Evolutionary conservation across 1,140 invertebrate genomes (phyloP), one percentile per base, ranked within the genome.

Genomic region (Bombus confusus): DNA sequence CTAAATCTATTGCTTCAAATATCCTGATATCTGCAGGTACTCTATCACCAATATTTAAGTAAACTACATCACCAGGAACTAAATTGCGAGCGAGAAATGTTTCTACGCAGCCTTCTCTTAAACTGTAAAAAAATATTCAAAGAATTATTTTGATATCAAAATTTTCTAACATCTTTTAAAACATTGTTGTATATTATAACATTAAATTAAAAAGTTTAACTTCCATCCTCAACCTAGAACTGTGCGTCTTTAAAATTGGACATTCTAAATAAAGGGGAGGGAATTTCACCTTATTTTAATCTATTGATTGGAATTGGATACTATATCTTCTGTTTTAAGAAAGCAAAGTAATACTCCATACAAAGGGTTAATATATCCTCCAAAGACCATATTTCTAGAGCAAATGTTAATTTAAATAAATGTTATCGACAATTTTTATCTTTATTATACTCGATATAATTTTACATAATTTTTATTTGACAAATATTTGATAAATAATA

Each of bases 41-140:
- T 88, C 99, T 96, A 94, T 99, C 99, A 28, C 99, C 99, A 43
- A 99, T 97, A 93, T 97, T 98, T 34, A 99, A 96, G 91, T 98
- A 96, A 0, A 99, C 98, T 86, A 99, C 96, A 95, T 99, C 99
- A 18, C 99, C 99, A n/a, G 99, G 99, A 22, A 99, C 99, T 73
- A 99, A 96, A 93, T 99, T 98, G 79, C 98, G 96, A 1, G 99
- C 99, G 47, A 99, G 96, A 95, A 99, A 99, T 75, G 97, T 97
- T 91, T 99, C 98, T 59, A 98, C 92, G 28, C 97, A 96, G 59
- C 98, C 98, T 95, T 99, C 98, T 77, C 99, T 96, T 82, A 99
- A 95, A 93, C 97, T 98, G 93, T 71, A 96, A 95, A 85, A 73
- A 86, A 81, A 86, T 34, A 41, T 39, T 25, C 15, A 47, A 34